Evolutionary conservation across 2,113 vertebrate species (phyloP).

Genomic region (Pelusios castaneus): DNA sequence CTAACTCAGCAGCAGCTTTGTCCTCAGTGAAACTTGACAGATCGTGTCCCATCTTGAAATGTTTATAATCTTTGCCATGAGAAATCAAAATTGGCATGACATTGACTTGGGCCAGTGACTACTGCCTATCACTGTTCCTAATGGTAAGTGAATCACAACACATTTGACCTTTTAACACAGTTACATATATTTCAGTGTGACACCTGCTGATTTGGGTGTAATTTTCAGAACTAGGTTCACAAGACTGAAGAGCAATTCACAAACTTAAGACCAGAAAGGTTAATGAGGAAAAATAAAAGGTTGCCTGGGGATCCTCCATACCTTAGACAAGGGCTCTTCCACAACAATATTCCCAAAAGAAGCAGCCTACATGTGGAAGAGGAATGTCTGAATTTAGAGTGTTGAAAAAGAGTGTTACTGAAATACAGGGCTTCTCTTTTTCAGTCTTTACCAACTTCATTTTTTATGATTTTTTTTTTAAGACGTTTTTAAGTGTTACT

Average conservation of each 20-base stretch:
- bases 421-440: too few relatives aligned
- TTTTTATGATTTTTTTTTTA: too few relatives aligned
- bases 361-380: too few relatives aligned
- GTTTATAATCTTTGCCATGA: too few relatives aligned
- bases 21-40: fast-evolving
- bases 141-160: too few relatives aligned
- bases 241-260: neutral
- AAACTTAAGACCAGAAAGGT: neutral
- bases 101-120: neutral
- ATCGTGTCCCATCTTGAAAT: neutral
- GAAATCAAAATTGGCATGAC: neutral
- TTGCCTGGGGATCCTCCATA: neutral
- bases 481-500: too few relatives aligned
- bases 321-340: neutral
- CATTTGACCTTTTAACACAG: neutral
- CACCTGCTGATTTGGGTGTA: neutral
- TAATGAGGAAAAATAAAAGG: neutral
- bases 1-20: neutral
- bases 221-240: neutral
- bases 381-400: too few relatives aligned
- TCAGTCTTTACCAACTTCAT: too few relatives aligned
- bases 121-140: neutral
- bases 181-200: neutral
- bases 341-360: too few relatives aligned
- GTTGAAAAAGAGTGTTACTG: too few relatives aligned